Evolutionary conservation across 2,113 vertebrate genomes (phyloP).

Genomic region (Neofelis nebulosa): DNA sequence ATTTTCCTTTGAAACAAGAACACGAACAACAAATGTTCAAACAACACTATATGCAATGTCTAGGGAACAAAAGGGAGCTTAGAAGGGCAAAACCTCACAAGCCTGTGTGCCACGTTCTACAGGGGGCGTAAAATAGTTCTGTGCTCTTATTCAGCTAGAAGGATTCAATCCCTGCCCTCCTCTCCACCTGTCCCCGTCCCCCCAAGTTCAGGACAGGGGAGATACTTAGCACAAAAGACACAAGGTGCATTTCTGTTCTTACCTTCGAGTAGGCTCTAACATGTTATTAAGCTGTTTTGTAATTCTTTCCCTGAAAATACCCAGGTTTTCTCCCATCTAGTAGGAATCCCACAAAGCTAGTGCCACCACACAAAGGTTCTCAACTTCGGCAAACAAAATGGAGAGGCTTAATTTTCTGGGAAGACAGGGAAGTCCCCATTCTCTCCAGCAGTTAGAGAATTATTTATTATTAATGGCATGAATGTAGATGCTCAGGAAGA

Average conservation of each 20-base stretch:
- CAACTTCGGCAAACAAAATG: neutral
- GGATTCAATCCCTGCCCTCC: neutral
- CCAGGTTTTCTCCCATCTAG: neutral
- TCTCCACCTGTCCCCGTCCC: too few species aligned
- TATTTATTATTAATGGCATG: neutral
- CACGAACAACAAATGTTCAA: neutral
- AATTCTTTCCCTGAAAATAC: neutral
- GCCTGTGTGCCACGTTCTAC: neutral
- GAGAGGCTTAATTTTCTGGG: neutral
- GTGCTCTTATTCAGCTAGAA: neutral
- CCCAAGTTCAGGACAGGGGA: neutral
- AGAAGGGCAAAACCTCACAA: neutral
- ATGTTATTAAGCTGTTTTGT: neutral
- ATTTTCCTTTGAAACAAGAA: neutral
- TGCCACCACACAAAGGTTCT: neutral
- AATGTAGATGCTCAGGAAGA: neutral
- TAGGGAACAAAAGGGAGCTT: neutral
- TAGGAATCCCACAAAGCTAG: neutral
- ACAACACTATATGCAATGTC: neutral
- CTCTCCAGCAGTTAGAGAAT: neutral
- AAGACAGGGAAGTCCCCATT: neutral
- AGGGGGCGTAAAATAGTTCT: neutral
- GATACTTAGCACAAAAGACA: neutral
- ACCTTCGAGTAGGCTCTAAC: neutral
- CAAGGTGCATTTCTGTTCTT: neutral